Evolutionary conservation across 2,888 invertebrate species (phyloP).

Genomic region (Apamea monoglypha): DNA sequence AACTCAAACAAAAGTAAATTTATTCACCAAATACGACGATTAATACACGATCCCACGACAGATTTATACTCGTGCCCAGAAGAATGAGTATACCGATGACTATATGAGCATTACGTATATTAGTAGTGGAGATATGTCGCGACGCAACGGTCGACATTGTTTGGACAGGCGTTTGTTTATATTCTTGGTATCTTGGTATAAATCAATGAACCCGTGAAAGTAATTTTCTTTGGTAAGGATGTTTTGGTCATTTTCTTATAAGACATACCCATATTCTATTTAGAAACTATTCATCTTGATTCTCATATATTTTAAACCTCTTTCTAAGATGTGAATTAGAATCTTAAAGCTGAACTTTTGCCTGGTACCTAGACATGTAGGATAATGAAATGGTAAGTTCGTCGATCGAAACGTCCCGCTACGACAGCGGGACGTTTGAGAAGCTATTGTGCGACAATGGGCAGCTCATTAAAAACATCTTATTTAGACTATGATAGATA

Average conservation of each 20-base stretch:
- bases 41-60: conserved; percentile 88
- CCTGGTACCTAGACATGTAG: not conserved
- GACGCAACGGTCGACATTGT: conserved; percentile 23
- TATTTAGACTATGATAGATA: not conserved
- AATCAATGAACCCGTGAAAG: conserved; percentile 26
- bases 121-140: conserved; percentile 24
- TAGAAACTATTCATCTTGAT: not conserved
- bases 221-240: not conserved
- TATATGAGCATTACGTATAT: conserved; percentile 19
- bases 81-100: conserved; percentile 44
- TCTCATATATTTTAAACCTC: not conserved
- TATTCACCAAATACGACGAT: conserved; percentile 89
- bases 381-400: not conserved
- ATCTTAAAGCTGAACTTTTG: not conserved
- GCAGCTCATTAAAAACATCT: not conserved
- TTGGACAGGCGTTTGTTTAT: conserved; percentile 41
- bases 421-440: no score
- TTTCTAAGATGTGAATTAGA: not conserved
- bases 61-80: conserved; percentile 80
- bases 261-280: not conserved
- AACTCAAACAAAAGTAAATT: conserved; percentile 90
- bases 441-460: not conserved
- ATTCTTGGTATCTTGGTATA: conserved; percentile 40
- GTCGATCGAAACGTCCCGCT: no score
- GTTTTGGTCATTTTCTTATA: not conserved